Base-by-base conservation (phyloP, 2,113 vertebrate genomes). In the Zosterops borbonicus region DNA sequence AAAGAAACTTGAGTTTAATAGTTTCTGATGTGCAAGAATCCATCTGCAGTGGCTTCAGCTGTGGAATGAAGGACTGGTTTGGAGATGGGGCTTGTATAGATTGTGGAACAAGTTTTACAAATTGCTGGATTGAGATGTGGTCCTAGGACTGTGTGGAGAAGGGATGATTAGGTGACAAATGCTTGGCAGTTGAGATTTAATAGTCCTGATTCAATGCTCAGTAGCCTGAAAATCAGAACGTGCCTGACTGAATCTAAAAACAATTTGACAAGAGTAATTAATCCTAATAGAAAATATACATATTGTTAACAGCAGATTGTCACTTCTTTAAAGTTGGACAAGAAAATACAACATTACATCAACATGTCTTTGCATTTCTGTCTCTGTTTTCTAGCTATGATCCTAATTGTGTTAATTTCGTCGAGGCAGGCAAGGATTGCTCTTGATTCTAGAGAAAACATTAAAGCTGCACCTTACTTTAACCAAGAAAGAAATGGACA, bases 141-240 rank as follows among this genome's bases (percentile, higher is more conserved):
- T n/a, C 28, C 39, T 89, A 56, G 15, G 9, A 60, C 5, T 58
- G 20, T 7, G 9, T 33, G 42, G 33, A 52, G 46, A 49, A 69
- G 53, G 59, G 20, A 4, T 1, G 2, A 58, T 39, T n/a, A 58
- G 28, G 16, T 65, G 50, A 74, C 12, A 23, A 1, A 14, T 1
- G 1, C 21, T 68, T 0, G 0, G 21, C 27, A 47, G 33, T 60
- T 0, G 0, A 79, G 52, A 67, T 2, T 0, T 24, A 35, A 39
- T 42, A 58, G 33, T 24, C 20, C n/a, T 20, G 14, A 56, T 62
- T 77, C 37, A 62, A 0, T 29, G 55, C 23, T 59, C 63, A 76
- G n/a, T 46, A 83, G 27, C 11, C 37, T 76, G 58, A 84, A 89
- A 91, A 69, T 25, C 46, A 33, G 33, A 78, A 68, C 46, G 42